Evolutionary conservation across 2,888 invertebrate species (phyloP).

Genomic region (Perdita meconis): DNA sequence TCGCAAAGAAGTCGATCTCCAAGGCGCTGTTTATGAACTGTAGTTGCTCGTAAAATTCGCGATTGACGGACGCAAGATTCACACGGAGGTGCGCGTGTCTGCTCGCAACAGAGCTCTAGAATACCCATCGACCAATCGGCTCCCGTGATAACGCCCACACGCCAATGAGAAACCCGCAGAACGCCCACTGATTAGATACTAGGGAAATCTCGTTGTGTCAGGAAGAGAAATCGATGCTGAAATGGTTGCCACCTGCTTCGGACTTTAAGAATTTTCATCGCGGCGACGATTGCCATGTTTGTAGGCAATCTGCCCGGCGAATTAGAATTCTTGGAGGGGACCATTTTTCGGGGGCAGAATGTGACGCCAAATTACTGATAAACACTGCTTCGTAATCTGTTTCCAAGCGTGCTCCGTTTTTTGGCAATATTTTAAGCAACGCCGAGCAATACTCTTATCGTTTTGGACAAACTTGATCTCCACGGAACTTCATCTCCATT

Average conservation of each 20-base stretch:
- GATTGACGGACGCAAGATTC: slow-evolving; percentile 54
- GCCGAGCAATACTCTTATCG: no score
- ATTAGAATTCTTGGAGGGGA: no score
- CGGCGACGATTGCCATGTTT: neutral
- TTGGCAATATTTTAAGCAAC: no score
- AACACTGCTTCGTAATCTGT: no score
- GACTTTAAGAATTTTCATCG: slow-evolving; percentile 25
- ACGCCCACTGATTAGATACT: slow-evolving; percentile 83
- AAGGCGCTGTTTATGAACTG: neutral
- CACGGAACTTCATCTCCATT: no score
- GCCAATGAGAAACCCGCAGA: slow-evolving; percentile 79
- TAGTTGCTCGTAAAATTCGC: slow-evolving; percentile 3
- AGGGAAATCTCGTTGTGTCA: slow-evolving; percentile 68
- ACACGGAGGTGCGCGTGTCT: slow-evolving; percentile 67
- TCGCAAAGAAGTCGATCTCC: neutral
- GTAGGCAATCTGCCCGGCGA: no score
- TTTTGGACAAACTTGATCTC: no score
- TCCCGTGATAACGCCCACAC: slow-evolving; percentile 80
- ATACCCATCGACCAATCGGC: slow-evolving; percentile 72
- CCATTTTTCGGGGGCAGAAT: no score
- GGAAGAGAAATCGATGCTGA: slow-evolving; percentile 74
- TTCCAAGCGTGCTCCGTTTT: no score
- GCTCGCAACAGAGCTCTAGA: slow-evolving; percentile 49
- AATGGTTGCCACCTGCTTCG: slow-evolving; percentile 61
- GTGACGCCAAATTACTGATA: no score